These are phyloP conservation scores for Danio albolineatus DNA, from an alignment of 2,797 vertebrate genomes.

Conservation along the genomic window DNA sequence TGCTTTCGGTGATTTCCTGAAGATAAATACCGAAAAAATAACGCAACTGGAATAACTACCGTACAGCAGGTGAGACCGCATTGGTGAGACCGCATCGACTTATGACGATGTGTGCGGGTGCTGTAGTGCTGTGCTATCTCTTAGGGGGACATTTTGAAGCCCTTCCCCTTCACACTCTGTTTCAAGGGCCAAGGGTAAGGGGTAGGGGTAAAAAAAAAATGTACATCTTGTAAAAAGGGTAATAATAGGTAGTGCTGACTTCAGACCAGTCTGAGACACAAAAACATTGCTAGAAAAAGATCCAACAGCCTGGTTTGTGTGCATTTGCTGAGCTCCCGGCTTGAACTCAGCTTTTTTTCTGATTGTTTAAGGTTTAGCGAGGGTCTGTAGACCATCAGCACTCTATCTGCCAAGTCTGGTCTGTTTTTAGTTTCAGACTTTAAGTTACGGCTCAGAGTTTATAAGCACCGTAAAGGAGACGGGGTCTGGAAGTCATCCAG, in stretches of 20 bases:
- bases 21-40: no score
- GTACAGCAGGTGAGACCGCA: no score
- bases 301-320: slow-evolving; percentile 61
- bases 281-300: not conserved
- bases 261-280: not conserved
- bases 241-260: slow-evolving; percentile 17
- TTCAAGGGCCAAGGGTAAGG: no score
- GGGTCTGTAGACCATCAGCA: slow-evolving; percentile 72
- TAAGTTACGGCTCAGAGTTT: slow-evolving; percentile 65
- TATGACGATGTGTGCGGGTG: no score
- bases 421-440: slow-evolving; percentile 68
- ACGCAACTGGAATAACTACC: no score
- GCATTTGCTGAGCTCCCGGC: slow-evolving; percentile 60
- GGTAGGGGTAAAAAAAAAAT: no score
- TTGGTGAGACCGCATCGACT: no score
- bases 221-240: no score
- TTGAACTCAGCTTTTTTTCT: slow-evolving; percentile 68
- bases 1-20: no score
- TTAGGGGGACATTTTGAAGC: no score
- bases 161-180: no score
- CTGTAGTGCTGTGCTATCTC: no score
- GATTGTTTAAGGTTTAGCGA: slow-evolving; percentile 56
- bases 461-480: slow-evolving; percentile 62
- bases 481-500: slow-evolving; percentile 56
- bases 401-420: slow-evolving; percentile 50